Evolutionary conservation across 2,888 invertebrate species (phyloP).

Genomic region (Balanococcus diminutus): DNA sequence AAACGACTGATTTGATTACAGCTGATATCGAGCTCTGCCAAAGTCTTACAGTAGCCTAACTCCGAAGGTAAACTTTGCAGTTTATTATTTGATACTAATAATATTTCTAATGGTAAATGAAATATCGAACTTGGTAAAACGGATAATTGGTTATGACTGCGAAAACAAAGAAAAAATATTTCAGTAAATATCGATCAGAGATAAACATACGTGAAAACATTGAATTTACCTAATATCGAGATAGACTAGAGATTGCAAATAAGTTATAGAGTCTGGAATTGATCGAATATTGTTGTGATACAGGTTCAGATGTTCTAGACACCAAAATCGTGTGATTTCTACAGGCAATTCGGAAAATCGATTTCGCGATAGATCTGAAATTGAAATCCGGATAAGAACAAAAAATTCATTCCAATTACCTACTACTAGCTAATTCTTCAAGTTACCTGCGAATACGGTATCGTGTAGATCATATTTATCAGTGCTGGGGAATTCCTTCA

Average conservation of each 20-base stretch:
- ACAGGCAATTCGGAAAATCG: constrained; percentile 88
- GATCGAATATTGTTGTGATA: constrained; percentile 90
- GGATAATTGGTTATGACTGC: constrained; percentile 88
- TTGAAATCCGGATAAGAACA: neutral
- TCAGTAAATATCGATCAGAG: constrained; percentile 8
- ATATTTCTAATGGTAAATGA: constrained; percentile 75
- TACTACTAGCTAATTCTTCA: too few species aligned
- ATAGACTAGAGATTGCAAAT: constrained; percentile 84
- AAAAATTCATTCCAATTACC: neutral
- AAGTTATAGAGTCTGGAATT: constrained; percentile 82
- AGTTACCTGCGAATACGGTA: constrained; percentile 87
- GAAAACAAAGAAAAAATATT: constrained; percentile 57
- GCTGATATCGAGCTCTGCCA: constrained; percentile 89
- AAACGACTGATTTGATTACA: constrained; percentile 89
- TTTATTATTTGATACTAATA: constrained; percentile 86
- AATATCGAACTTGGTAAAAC: constrained; percentile 87
- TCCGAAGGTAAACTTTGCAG: constrained; percentile 86
- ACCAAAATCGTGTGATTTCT: constrained; percentile 85
- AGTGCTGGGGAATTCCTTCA: constrained; percentile 84
- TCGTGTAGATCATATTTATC: constrained; percentile 85
- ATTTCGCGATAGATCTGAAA: constrained; percentile 84
- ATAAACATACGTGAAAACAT: neutral
- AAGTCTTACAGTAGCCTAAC: constrained; percentile 78
- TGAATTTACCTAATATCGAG: constrained; percentile 80
- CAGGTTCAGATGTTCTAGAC: constrained; percentile 84